These are phyloP conservation scores for Cryptoleucopteryx plumbea DNA, from an alignment of 2,113 vertebrate species.

Conservation along the genomic window DNA sequence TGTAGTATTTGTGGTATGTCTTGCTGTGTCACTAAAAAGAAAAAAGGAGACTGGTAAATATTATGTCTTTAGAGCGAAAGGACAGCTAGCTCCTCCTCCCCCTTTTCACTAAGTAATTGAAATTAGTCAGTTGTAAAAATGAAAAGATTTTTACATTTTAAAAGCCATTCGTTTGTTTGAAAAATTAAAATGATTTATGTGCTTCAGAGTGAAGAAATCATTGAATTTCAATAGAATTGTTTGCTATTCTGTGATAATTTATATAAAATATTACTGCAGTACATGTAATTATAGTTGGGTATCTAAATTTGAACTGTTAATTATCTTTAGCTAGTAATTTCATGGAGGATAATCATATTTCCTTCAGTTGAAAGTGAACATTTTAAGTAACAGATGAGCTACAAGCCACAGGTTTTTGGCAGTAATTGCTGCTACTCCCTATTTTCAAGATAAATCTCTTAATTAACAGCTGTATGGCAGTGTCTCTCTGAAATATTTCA, in stretches of 20 bases:
- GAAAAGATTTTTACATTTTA: not conserved
- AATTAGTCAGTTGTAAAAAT: not conserved
- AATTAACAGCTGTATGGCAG: conserved; percentile 41
- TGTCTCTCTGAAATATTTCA: conserved; percentile 12
- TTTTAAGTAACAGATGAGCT: conserved; percentile 49
- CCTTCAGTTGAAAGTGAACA: conserved; percentile 39
- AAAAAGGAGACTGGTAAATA: not conserved
- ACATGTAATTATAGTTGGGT: conserved; percentile 21
- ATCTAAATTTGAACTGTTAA: conserved; percentile 49
- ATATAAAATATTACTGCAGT: conserved; percentile 13
- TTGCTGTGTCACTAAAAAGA: not conserved
- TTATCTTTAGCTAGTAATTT: conserved; percentile 63
- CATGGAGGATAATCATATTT: conserved; percentile 51
- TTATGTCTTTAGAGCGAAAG: not conserved
- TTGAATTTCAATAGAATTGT: conserved; percentile 4
- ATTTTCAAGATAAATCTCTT: conserved; percentile 61
- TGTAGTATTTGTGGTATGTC: not conserved
- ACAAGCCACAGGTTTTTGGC: conserved; percentile 10
- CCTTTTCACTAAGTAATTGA: not conserved
- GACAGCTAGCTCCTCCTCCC: not conserved
- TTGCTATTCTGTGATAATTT: conserved; percentile 9
- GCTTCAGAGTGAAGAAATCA: not conserved
- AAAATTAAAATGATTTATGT: not conserved
- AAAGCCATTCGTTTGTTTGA: not conserved
- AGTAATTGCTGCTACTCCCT: conserved; percentile 29